Evolutionary conservation across 2,797 vertebrate species (phyloP).

Genomic region (Liparis tanakae): DNA sequence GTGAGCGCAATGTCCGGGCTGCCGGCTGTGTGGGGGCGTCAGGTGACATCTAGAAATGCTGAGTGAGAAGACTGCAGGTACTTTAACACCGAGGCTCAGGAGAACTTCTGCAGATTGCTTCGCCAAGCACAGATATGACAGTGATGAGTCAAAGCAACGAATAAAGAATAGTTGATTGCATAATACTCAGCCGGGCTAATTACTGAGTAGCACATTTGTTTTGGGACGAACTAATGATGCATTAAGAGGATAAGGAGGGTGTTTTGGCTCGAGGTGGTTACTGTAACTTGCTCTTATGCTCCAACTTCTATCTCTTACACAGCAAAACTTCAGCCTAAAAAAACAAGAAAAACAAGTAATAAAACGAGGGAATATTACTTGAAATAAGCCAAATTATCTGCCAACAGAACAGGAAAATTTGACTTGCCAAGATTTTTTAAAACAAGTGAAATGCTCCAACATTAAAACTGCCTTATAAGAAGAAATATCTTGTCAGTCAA

Average conservation of each 20-base stretch:
- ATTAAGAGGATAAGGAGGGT: slow-evolving; percentile 30
- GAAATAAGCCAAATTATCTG: too few relatives aligned
- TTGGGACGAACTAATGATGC: slow-evolving; percentile 48
- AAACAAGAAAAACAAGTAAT: too few relatives aligned
- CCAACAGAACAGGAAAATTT: too few relatives aligned
- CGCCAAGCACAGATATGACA: slow-evolving; percentile 37
- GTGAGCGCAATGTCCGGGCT: slow-evolving; percentile 14
- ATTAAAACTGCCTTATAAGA: too few relatives aligned
- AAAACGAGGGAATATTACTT: too few relatives aligned
- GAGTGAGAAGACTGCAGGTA: background rate
- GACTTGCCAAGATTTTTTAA: too few relatives aligned
- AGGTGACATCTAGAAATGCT: slow-evolving; percentile 18
- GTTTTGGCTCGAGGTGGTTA: slow-evolving; percentile 31
- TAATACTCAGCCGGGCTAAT: slow-evolving; percentile 54
- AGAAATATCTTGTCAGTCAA: too few relatives aligned
- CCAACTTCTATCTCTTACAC: slow-evolving; percentile 18
- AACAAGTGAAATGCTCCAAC: too few relatives aligned
- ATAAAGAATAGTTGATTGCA: slow-evolving; percentile 61
- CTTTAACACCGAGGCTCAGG: background rate
- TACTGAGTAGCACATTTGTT: slow-evolving; percentile 59
- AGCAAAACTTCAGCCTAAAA: too few relatives aligned
- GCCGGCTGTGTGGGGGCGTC: slow-evolving; percentile 18
- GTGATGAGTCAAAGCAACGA: slow-evolving; percentile 45
- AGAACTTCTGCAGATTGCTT: slow-evolving; percentile 22
- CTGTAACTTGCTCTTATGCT: slow-evolving; percentile 27